A percentile compares a stretch with the other conserved stretches of the same genome.
Conservation (phyloP, 2,113 vertebrate genomes). For the Neolamprologus kungweensis region DNA sequence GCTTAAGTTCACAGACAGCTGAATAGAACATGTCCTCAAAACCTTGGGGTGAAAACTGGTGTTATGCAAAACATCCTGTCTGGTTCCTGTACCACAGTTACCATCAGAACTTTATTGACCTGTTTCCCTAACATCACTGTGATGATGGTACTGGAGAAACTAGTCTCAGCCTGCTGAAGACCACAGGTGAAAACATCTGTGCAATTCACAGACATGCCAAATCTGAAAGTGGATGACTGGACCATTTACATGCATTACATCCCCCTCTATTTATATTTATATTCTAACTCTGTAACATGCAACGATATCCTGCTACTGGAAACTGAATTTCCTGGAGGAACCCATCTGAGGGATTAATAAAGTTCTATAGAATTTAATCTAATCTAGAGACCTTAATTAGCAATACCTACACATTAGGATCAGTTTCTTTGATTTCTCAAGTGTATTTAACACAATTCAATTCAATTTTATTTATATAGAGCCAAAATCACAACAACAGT, state of each 20-base stretch:
- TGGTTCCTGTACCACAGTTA: fast-evolving
- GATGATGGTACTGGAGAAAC: not conserved
- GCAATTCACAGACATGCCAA: fast-evolving
- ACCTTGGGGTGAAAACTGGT: not conserved
- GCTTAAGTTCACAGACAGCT: not conserved
- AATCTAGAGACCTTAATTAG: not conserved
- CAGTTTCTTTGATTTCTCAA: not conserved
- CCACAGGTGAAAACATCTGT: not conserved
- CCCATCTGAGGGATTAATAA: fast-evolving
- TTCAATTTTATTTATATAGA: not conserved
- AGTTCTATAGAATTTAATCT: not conserved
- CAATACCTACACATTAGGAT: not conserved
- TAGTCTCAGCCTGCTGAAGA: not conserved
- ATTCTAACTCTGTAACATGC: not conserved
- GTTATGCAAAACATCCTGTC: not conserved
- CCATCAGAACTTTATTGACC: not conserved
- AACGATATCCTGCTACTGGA: not conserved
- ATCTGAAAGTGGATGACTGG: not conserved
- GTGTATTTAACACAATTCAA: not conserved
- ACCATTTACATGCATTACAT: not conserved
- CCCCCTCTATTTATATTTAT: not conserved
- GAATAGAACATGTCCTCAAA: fast-evolving
- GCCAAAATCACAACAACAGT: not conserved
- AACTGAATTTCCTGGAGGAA: not conserved
- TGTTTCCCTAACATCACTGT: not conserved